Percentiles rank a stretch among this genome's conserved stretches.
phyloP scores from a whole-genome alignment of 2,888 invertebrate genomes.

The Theretra japonica region DNA sequence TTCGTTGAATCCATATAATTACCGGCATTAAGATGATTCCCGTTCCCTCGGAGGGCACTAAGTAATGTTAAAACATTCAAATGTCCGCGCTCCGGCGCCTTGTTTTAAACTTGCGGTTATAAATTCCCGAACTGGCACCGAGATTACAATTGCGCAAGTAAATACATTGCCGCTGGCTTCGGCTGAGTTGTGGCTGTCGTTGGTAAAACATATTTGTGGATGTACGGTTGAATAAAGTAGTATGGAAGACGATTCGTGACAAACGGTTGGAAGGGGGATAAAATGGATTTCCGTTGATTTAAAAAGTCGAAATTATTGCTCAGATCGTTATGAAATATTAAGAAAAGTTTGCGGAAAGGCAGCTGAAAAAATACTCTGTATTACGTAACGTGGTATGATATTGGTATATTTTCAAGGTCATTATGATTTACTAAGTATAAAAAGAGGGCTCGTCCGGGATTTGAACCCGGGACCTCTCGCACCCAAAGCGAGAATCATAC shows the following conservation, averaged over 20 bases:
- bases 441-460: conserved; percentile 64
- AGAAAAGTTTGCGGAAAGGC: too few species aligned
- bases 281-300: too few species aligned
- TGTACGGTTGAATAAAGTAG: too few species aligned
- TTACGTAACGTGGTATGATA: too few species aligned
- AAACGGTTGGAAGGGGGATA: too few species aligned
- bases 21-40: conserved; percentile 84
- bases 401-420: conserved; percentile 32
- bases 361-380: too few species aligned
- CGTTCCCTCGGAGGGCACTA: conserved; percentile 69
- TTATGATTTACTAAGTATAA: background rate
- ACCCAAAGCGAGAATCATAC: conserved; percentile 83
- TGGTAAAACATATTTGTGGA: background rate
- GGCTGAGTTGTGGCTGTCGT: too few species aligned
- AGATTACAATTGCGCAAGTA: conserved; percentile 63
- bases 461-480: conserved; percentile 80
- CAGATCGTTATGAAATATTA: too few species aligned
- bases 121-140: conserved; percentile 66
- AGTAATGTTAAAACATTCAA: conserved; percentile 82
- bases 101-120: conserved; percentile 73
- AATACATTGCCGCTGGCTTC: conserved; percentile 53
- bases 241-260: too few species aligned
- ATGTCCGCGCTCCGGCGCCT: conserved; percentile 67
- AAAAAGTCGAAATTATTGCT: too few species aligned
- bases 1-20: conserved; percentile 84